Conservation (phyloP, 2,888 invertebrate genomes). For the Laothoe populi region DNA sequence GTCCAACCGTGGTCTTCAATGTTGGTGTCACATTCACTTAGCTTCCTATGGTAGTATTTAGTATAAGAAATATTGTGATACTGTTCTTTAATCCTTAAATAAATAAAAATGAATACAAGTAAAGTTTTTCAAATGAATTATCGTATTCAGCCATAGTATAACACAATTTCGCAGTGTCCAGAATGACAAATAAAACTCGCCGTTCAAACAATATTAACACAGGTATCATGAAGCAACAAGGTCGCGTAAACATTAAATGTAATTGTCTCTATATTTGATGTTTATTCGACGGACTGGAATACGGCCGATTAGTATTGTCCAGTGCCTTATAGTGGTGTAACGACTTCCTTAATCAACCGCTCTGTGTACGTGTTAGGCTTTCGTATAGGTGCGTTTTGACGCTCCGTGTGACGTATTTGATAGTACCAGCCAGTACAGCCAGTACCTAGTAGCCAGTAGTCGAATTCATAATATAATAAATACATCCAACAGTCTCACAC, state of each 20-base stretch:
- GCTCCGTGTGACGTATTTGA: slow-evolving; percentile 11
- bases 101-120: not conserved
- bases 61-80: no score
- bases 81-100: no score
- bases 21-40: no score
- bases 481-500: no score
- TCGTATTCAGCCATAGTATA: not conserved
- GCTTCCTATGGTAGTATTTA: no score
- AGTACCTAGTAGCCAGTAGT: no score
- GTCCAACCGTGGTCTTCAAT: no score
- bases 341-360: slow-evolving; percentile 64
- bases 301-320: slow-evolving; percentile 26
- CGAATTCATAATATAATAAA: no score
- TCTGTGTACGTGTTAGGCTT: slow-evolving; percentile 36
- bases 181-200: slow-evolving; percentile 14
- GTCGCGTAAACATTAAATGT: slow-evolving; percentile 24
- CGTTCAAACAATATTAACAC: slow-evolving; percentile 13
- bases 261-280: slow-evolving; percentile 25
- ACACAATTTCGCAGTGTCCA: not conserved
- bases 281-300: slow-evolving; percentile 22
- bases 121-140: not conserved
- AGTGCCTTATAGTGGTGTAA: slow-evolving; percentile 40
- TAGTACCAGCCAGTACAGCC: no score
- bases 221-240: slow-evolving; percentile 16
- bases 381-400: slow-evolving; percentile 41